Base-by-base conservation (phyloP, 2,797 vertebrate genomes). In the Sebastes reedi region DNA sequence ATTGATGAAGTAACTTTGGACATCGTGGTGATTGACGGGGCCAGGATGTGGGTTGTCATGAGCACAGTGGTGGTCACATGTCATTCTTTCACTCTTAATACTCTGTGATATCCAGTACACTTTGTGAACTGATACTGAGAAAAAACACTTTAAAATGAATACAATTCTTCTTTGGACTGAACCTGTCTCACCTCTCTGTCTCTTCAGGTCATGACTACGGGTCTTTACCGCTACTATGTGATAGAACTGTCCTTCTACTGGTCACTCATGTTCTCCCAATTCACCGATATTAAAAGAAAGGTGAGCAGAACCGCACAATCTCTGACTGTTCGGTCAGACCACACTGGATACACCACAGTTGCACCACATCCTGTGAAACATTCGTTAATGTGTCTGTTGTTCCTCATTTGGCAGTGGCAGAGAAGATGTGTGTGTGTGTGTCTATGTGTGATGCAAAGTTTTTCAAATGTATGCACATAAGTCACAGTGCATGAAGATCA, bases 201-300 rank as follows among this genome's bases (percentile, higher is more conserved):
- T 61, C 65, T 46, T 11, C 79, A 99, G 98, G 93, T 96, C 78
- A 94, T 99, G 88, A 96, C 96, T 67, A 89, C 95, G 42, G 96
- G 95, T n/a, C 93, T 99, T 90, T 99, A 97, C 94, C 94, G 95
- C 93, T 99, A 98, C 94, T 99, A 99, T 73, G 92, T 97, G 85
- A 94, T 94, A 84, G 96, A 99, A 85, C 93, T 99, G 95, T 96
- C 97, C 67, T 99, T 99, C 95, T 99, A 99, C 91, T 98, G 97
- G 97, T 98, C 98, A 30, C 97, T 99, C 59, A 96, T 99, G 97
- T 99, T 99, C 95, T 99, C 98, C 79, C 99, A 99, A 95, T 99
- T 99, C 95, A 98, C 89, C 72, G 99, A 99, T 94, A 98, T 99
- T 92, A 98, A 97, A 92, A 95, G 99, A 86, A 99, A 99, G 98